Conservation (phyloP, 2,113 vertebrate genomes). For the Conger conger region DNA sequence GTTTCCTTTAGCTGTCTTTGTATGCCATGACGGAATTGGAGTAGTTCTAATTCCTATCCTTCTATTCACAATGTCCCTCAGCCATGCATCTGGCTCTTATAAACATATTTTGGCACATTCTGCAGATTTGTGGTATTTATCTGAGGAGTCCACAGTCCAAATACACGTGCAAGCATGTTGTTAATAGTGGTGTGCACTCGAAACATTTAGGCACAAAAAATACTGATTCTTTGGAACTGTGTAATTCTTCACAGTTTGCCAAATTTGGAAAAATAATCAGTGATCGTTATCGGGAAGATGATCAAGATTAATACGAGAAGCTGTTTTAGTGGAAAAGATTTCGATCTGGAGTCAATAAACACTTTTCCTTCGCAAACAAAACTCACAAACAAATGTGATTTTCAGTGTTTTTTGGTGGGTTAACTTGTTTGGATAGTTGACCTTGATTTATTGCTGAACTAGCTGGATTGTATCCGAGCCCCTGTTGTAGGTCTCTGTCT, state of each 20-base stretch:
- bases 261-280: not conserved
- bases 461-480: too few relatives aligned
- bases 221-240: not conserved
- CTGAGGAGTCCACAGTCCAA: too few relatives aligned
- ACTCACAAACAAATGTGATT: not conserved
- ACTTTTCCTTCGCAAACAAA: not conserved
- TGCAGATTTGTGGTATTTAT: too few relatives aligned
- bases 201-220: not conserved
- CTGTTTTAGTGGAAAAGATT: not conserved
- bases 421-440: not conserved
- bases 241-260: not conserved
- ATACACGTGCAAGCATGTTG: not conserved
- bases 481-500: not conserved
- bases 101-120: too few relatives aligned
- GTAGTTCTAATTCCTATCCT: too few relatives aligned
- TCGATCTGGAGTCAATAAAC: not conserved
- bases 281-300: not conserved
- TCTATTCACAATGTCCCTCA: too few relatives aligned
- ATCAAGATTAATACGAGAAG: not conserved
- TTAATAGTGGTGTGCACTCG: not conserved
- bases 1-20: not conserved
- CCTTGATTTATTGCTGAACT: not conserved
- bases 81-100: too few relatives aligned
- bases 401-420: not conserved
- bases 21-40: not conserved